Percentiles rank a stretch among this genome's conserved stretches.
These are phyloP conservation scores for Trichacis sp. DNA, from an alignment of 2,888 invertebrate species.

Conservation along the genomic window DNA sequence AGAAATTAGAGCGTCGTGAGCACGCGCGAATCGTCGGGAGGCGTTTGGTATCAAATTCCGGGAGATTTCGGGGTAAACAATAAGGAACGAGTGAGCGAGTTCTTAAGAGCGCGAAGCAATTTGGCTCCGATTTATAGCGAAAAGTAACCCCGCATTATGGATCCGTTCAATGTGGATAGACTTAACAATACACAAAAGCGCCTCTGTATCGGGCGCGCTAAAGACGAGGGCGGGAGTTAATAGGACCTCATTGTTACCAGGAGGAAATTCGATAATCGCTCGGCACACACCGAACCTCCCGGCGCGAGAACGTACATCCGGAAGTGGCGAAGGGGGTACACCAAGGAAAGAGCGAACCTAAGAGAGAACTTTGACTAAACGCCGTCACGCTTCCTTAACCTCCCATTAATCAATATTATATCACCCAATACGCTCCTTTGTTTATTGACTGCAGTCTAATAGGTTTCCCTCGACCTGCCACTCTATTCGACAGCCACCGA, in stretches of 20 bases:
- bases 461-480: slow-evolving; percentile 62
- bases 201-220: slow-evolving; percentile 58
- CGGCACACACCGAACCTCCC: slow-evolving; percentile 62
- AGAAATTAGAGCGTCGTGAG: slow-evolving; percentile 58
- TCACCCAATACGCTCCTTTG: slow-evolving; percentile 69
- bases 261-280: slow-evolving; percentile 70
- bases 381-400: slow-evolving; percentile 69
- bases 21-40: slow-evolving; percentile 39
- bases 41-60: slow-evolving; percentile 10
- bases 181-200: slow-evolving; percentile 68
- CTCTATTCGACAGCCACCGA: slow-evolving; percentile 43
- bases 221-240: slow-evolving; percentile 66
- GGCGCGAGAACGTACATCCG: slow-evolving; percentile 50
- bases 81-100: slow-evolving; percentile 40
- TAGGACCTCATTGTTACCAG: slow-evolving; percentile 69
- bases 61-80: slow-evolving; percentile 20
- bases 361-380: slow-evolving; percentile 69
- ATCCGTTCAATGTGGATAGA: slow-evolving; percentile 66
- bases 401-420: slow-evolving; percentile 70
- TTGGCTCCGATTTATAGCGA: slow-evolving; percentile 63
- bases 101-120: slow-evolving; percentile 53
- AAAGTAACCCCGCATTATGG: slow-evolving; percentile 65
- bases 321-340: slow-evolving; percentile 34
- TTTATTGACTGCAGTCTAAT: slow-evolving; percentile 68
- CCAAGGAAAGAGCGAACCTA: slow-evolving; percentile 54